Conservation (phyloP, 1,140 invertebrate genomes). For the Musca domestica region DNA sequence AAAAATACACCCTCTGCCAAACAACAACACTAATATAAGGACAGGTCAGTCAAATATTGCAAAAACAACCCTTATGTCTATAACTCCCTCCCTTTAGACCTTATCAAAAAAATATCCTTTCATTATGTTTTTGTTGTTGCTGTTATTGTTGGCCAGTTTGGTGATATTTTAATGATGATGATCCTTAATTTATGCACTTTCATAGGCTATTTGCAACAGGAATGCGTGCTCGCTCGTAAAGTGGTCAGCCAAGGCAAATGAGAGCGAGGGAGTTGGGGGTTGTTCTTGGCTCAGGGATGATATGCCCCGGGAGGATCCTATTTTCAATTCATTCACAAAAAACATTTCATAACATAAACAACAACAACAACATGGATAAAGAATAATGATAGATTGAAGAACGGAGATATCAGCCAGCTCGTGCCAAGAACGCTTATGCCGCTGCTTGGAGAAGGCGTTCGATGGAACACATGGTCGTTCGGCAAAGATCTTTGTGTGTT, state of each 20-base stretch:
- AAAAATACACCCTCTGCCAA: too few relatives aligned
- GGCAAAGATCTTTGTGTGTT: slow-evolving; percentile 13
- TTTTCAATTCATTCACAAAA: too few relatives aligned
- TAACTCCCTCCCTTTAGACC: neutral
- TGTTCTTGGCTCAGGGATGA: neutral
- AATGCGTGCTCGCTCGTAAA: neutral
- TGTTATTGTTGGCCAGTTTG: neutral
- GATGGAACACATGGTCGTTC: slow-evolving; percentile 18
- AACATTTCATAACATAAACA: too few relatives aligned
- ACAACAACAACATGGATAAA: neutral
- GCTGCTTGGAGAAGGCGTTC: neutral
- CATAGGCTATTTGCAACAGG: slow-evolving; percentile 3
- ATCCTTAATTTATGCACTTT: slow-evolving; percentile 27
- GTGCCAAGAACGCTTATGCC: neutral
- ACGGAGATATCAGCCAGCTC: neutral
- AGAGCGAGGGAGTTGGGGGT: neutral
- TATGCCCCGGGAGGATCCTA: neutral
- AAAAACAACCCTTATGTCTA: slow-evolving; percentile 19
- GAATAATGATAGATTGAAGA: slow-evolving; percentile 3
- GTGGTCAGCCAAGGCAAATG: neutral
- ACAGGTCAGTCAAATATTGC: neutral
- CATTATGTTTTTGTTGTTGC: neutral
- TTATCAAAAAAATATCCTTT: neutral
- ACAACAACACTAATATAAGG: neutral
- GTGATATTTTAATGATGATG: slow-evolving; percentile 31